Percentiles rank a stretch among this genome's conserved stretches.
These are phyloP conservation scores for Antechinus stuartii DNA, from an alignment of 2,113 vertebrate genomes.

Conservation along the genomic window DNA sequence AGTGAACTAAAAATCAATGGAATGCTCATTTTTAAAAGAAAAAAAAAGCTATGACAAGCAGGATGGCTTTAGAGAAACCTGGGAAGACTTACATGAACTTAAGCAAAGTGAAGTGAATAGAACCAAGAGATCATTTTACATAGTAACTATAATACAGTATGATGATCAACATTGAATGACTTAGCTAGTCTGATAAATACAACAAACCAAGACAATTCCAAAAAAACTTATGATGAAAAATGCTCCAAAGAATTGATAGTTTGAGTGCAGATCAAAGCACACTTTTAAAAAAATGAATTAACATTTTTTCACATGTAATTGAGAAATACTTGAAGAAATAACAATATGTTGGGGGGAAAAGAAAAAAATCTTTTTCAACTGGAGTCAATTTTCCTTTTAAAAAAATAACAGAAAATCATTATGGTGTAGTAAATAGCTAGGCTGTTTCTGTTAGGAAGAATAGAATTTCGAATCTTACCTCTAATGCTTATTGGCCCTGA, in stretches of 20 bases:
- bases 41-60: neutral
- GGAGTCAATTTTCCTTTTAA: neutral
- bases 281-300: neutral
- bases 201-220: neutral
- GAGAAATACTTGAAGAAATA: neutral
- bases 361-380: neutral
- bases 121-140: neutral
- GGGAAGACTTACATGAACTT: neutral
- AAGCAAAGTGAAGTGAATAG: neutral
- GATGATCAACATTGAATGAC: neutral
- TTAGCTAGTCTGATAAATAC: neutral
- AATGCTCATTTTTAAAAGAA: neutral
- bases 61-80: neutral
- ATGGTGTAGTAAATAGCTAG: neutral
- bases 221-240: neutral
- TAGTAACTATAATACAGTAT: neutral
- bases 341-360: neutral
- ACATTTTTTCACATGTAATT: neutral
- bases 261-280: neutral
- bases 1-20: neutral
- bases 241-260: neutral
- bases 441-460: neutral
- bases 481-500: neutral
- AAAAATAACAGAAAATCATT: neutral
- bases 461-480: neutral